Base-by-base conservation (phyloP, 2,113 vertebrate genomes). In the Xiphorhynchus elegans region DNA sequence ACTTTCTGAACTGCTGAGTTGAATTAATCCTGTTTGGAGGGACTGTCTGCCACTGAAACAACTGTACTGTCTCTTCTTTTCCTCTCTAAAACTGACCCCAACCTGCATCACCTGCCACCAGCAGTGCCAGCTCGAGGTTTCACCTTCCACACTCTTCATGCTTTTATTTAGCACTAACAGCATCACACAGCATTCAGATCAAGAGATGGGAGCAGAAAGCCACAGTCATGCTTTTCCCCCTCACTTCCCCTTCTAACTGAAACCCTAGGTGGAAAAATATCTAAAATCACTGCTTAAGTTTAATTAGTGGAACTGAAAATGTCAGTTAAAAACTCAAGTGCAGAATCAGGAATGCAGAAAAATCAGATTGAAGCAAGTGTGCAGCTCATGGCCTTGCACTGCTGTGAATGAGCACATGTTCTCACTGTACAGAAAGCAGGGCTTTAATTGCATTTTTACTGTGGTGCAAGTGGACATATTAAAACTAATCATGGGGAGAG, bases 221-320 rank as follows among this genome's bases (percentile, higher is more conserved):
- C 23, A 44, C 1, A 4, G 59, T 26, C 66, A 29, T 74, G 46
- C 50, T 73, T 73, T 10, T 2, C 14, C 17, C 1, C 3, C 40
- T 24, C 11, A 21, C 13, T 40, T 55, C 29, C 26, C 25, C 33
- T 76, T 82, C 67, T 55, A 64, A 70, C 20, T 52, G 66, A 78
- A 60, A 73, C 49, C 23, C 33, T 42, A 31, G 16, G 18, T 31
- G 14, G 4, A 0, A 4, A 5, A 23, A 42, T 39, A 52, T 28
- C 15, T 19, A 31, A 10, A 11, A 64, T 6, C 5, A 10, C 83
- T 59, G n/a, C 40, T 86, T 63, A 59, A 55, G 40, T 81, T 62
- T 85, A 90, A 93, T 83, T 83, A n/a, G 80, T 17, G 20, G 52
- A 86, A 55, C 62, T 92, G 59, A 88, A 93, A 77, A 77, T 35